These are phyloP conservation scores for Ginglymostoma cirratum DNA, from an alignment of 2,113 vertebrate genomes.

Conservation along the genomic window DNA sequence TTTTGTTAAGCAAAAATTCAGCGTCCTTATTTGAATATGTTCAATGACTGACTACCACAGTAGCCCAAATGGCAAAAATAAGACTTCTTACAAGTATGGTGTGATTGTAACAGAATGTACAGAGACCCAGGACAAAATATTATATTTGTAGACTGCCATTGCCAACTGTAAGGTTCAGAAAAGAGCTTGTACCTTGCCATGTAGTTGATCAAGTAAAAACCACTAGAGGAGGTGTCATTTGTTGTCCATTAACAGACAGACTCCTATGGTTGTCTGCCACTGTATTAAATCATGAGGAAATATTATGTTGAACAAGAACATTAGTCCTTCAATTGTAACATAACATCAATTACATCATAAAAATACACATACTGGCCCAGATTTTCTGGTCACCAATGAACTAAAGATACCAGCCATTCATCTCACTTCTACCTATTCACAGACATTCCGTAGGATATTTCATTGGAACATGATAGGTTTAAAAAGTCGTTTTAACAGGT, in stretches of 20 bases:
- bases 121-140: background rate
- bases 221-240: background rate
- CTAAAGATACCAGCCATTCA: background rate
- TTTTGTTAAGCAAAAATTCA: too few species aligned
- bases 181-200: background rate
- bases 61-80: too few species aligned
- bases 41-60: too few species aligned
- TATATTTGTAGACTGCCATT: background rate
- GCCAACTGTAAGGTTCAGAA: background rate
- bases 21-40: too few species aligned
- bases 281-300: background rate
- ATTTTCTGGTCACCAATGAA: background rate
- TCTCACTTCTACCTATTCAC: background rate
- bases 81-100: background rate
- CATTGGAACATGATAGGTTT: background rate
- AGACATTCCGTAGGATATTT: background rate
- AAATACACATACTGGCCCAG: background rate
- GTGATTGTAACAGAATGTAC: conserved; percentile 3
- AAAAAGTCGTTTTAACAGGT: background rate
- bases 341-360: background rate
- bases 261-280: background rate
- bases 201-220: background rate
- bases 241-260: background rate
- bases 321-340: background rate
- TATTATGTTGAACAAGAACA: background rate